Evolutionary conservation across 30 jellyfish, hydroid and myxozoan species (phyloP).

Genomic region (Hydractinia symbiolongicarpus): DNA sequence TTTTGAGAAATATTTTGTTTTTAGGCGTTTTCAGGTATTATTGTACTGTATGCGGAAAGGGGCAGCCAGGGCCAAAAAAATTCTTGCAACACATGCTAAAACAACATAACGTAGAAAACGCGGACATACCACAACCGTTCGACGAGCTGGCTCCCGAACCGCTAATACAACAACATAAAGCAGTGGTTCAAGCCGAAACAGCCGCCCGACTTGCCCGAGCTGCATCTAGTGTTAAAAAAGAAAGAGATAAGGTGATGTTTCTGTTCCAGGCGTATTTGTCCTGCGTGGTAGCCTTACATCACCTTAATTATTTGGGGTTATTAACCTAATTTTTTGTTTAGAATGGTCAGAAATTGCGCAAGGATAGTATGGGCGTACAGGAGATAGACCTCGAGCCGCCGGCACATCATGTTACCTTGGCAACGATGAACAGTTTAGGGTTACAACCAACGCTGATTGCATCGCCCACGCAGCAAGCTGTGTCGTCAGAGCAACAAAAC

Average conservation of each 20-base stretch:
- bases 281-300: neutral
- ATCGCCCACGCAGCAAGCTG: constrained; percentile 35
- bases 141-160: constrained; percentile 83
- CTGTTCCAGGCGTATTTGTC: neutral
- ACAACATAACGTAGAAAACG: constrained; percentile 83
- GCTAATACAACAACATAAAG: constrained; percentile 83
- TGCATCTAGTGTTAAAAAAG: constrained; percentile 39
- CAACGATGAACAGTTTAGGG: constrained; percentile 15
- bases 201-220: constrained; percentile 86
- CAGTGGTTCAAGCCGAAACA: constrained; percentile 76
- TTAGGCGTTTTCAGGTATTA: constrained; percentile 86
- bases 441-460: constrained; percentile 24
- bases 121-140: constrained; percentile 77
- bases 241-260: constrained; percentile 41
- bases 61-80: constrained; percentile 97
- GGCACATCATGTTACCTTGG: constrained; percentile 34
- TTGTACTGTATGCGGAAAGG: constrained; percentile 93
- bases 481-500: constrained; percentile 22
- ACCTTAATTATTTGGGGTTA: neutral
- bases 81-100: constrained; percentile 83
- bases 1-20: no score
- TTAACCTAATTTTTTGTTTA: neutral
- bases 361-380: constrained; percentile 11
- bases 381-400: constrained; percentile 15
- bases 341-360: constrained; percentile 20